Evolutionary conservation across 2,113 vertebrate genomes (phyloP).

Genomic region (Epinephelus cyanopodus): DNA sequence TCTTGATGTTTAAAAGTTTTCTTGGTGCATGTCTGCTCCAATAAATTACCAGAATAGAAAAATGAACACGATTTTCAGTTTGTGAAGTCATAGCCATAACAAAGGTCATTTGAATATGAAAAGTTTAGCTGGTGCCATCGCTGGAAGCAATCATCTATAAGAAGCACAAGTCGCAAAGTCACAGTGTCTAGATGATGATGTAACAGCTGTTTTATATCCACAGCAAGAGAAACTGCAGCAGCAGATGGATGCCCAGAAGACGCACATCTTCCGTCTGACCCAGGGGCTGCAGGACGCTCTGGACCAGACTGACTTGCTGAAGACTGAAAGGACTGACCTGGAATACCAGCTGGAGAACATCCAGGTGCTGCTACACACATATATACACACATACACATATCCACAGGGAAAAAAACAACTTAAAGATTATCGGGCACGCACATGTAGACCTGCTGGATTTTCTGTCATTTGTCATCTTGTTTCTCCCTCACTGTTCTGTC

Average conservation of each 20-base stretch:
- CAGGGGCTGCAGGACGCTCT: constrained; percentile 98
- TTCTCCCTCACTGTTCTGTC: constrained; percentile 33
- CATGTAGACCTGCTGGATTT: not conserved
- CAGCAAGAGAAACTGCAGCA: constrained; percentile 98
- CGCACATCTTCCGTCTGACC: constrained; percentile 96
- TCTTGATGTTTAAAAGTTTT: not conserved
- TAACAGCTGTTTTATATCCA: constrained; percentile 36
- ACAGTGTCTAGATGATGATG: not conserved
- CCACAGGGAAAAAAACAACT: not conserved
- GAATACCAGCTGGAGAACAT: constrained; percentile 99
- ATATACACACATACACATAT: constrained; percentile 26
- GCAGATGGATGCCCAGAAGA: constrained; percentile 98
- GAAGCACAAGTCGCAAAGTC: constrained; percentile 12
- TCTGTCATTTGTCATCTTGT: constrained; percentile 33
- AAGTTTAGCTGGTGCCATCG: not conserved
- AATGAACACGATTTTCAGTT: not conserved
- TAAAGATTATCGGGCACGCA: not conserved
- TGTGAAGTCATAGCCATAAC: not conserved
- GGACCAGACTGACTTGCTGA: constrained; percentile 96
- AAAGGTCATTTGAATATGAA: constrained; percentile 14
- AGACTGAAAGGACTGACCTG: constrained; percentile 96
- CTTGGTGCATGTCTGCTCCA: not conserved
- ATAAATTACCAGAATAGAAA: not conserved
- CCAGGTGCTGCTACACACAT: constrained; percentile 87
- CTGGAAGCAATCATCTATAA: not conserved